Conservation (phyloP, 2,888 invertebrate genomes). For the Patella caerulea region DNA sequence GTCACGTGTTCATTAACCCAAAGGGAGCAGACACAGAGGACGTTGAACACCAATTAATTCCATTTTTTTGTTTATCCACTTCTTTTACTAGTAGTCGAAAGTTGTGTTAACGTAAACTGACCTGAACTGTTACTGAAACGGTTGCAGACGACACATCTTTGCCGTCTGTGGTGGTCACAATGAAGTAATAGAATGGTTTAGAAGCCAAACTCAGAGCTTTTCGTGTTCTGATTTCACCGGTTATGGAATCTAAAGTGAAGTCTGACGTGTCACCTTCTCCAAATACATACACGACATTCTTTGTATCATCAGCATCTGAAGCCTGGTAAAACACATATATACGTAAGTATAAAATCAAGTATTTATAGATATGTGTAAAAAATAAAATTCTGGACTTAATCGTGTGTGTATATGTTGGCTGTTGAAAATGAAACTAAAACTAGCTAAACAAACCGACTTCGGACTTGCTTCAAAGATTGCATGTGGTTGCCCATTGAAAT, state of each 20-base stretch:
- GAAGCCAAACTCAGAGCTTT: conserved; percentile 54
- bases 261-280: conserved; percentile 37
- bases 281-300: conserved; percentile 44
- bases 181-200: conserved; percentile 46
- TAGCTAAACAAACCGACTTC: too few relatives aligned
- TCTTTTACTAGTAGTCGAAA: too few relatives aligned
- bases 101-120: not conserved
- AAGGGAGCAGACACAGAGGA: too few relatives aligned
- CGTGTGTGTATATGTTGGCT: too few relatives aligned
- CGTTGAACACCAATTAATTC: too few relatives aligned
- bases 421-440: too few relatives aligned
- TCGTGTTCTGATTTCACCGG: conserved; percentile 50
- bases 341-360: not conserved
- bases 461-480: too few relatives aligned
- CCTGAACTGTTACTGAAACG: conserved; percentile 54
- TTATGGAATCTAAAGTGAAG: conserved; percentile 37
- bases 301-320: conserved; percentile 44
- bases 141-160: conserved; percentile 47
- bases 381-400: too few relatives aligned
- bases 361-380: too few relatives aligned
- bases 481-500: too few relatives aligned
- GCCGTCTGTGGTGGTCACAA: conserved; percentile 60
- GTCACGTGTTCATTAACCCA: too few relatives aligned
- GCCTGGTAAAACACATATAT: conserved; percentile 40
- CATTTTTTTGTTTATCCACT: too few relatives aligned